Evolutionary conservation across 1,140 invertebrate genomes (phyloP), one percentile per base, ranked within the genome.

Genomic region (Zelostemma sp.): DNA sequence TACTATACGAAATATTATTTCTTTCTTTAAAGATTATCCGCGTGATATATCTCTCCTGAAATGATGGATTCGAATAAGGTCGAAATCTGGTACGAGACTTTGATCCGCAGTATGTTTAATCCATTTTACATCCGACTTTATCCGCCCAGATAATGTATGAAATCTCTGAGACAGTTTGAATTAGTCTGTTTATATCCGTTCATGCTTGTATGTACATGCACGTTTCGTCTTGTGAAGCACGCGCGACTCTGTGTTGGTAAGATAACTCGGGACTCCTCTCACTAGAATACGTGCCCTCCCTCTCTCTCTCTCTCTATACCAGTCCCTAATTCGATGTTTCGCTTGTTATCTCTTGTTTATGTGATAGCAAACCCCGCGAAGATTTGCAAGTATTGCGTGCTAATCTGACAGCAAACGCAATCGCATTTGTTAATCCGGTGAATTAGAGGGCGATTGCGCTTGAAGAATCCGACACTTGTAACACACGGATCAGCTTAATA

Each of bases 341-440:
- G 68, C 68, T 71, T 71, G 68, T 71, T 66, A 66, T 63, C 68
- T 66, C 68, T 71, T 71, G 68, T 71, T 71, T 71, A 71, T 71
- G 60, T 56, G 57, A 65, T 51, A 70, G 63, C 61, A 57, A 70
- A 57, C 63, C 46, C 61, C 25, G 49, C 54, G 62, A 66, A 71
- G 68, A 71, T 66, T 71, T 62, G 63, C 63, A 63, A 66, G 62
- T 71, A 71, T 66, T 35, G 50, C 43, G 43, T 46, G 17, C 50
- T 71, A 66, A 66, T 71, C 68, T 66, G 47, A 71, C 48, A 12
- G 55, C 54, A 71, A 71, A 63, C 59, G 57, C 53, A 65, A 70
- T 70, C 57, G 61, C 53, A 31, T 66, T 5, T 65, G 58, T 62
- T 65, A 48, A 65, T 65, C 62, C 54, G 46, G 4, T 45, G 49